Conservation (phyloP, 2,888 invertebrate genomes). For the Dicranocentrus wangi region DNA sequence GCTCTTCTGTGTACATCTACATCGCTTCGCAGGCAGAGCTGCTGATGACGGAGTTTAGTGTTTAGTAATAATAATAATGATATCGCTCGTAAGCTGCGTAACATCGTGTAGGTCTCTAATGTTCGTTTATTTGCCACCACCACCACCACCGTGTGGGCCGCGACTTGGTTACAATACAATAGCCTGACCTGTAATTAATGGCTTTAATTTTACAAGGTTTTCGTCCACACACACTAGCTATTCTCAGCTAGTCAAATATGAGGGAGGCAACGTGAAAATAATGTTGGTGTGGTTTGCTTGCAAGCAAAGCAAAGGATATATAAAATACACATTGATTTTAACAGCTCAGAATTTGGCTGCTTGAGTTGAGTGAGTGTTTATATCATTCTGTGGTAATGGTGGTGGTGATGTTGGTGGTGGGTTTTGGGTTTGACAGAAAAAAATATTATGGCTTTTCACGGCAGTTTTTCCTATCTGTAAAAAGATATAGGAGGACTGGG, state of each 20-base stretch:
- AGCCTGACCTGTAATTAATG: conserved; percentile 30
- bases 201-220: conserved; percentile 39
- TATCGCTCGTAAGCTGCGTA: background rate
- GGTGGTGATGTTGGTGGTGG: conserved; percentile 9
- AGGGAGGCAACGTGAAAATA: too few species aligned
- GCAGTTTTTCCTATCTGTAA: conserved; percentile 9
- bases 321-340: too few species aligned
- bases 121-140: conserved; percentile 4
- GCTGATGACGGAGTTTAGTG: background rate
- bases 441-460: conserved; percentile 19
- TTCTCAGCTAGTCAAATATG: background rate
- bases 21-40: too few species aligned
- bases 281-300: too few species aligned
- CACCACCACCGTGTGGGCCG: conserved; percentile 1
- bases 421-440: conserved; percentile 6
- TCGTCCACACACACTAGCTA: background rate
- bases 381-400: background rate
- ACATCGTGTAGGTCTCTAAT: conserved; percentile 7
- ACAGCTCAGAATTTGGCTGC: too few species aligned
- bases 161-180: conserved; percentile 20
- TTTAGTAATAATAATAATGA: background rate
- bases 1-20: too few species aligned
- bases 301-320: too few species aligned
- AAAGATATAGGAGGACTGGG: conserved; percentile 1
- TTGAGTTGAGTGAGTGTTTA: background rate